Evolutionary conservation across 2,113 vertebrate species (phyloP).

Genomic region (Scalopus aquaticus): DNA sequence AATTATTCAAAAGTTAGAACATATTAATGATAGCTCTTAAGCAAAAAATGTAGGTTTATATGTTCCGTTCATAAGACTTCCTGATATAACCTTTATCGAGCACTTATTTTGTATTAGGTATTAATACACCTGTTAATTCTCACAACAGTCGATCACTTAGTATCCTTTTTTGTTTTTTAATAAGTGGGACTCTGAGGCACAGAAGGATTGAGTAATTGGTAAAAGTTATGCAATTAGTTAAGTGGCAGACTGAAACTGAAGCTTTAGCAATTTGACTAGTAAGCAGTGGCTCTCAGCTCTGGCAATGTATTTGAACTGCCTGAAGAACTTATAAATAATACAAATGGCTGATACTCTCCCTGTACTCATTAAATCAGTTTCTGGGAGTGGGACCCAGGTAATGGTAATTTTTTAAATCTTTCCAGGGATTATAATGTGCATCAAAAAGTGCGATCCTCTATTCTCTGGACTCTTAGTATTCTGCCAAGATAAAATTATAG

Average conservation of each 20-base stretch:
- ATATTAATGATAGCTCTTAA: background rate
- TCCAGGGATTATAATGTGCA: background rate
- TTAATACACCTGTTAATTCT: background rate
- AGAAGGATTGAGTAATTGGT: background rate
- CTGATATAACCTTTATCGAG: background rate
- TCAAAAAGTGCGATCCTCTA: background rate
- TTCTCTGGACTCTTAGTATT: background rate
- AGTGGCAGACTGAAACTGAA: background rate
- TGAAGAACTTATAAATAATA: background rate
- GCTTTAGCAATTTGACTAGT: background rate
- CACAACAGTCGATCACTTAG: background rate
- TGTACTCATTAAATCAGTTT: background rate
- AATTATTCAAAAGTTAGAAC: background rate
- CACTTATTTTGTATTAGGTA: background rate
- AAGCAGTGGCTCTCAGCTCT: background rate
- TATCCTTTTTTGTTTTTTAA: background rate
- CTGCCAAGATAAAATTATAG: background rate
- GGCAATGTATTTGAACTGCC: background rate
- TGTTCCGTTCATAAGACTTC: background rate
- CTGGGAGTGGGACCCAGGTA: background rate
- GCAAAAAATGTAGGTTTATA: background rate
- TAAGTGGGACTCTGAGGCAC: background rate
- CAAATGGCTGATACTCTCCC: background rate
- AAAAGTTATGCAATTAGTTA: background rate
- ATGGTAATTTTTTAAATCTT: background rate